Conservation (phyloP, 2,113 vertebrate genomes). For the Potamarius usumacintae region DNA sequence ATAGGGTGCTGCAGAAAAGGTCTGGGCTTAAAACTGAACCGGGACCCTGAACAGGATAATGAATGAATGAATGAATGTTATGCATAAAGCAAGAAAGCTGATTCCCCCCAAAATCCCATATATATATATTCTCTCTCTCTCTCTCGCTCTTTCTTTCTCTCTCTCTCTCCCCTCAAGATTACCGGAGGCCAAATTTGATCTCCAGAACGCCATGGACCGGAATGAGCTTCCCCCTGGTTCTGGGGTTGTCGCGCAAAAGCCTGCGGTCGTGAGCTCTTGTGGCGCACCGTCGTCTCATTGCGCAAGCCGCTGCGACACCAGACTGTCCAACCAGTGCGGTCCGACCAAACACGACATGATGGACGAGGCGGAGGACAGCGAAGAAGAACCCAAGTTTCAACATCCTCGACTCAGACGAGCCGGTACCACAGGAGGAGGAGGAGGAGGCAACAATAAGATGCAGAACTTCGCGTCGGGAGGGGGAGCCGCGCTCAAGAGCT, state of each 20-base stretch:
- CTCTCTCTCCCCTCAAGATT: conserved; percentile 61
- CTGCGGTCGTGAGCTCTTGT: conserved; percentile 58
- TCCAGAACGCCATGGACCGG: conserved; percentile 74
- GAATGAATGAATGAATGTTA: neutral
- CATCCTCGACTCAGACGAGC: conserved; percentile 71
- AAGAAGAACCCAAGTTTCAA: conserved; percentile 74
- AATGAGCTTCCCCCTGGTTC: conserved; percentile 67
- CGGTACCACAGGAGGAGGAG: conserved; percentile 60
- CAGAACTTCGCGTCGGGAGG: conserved; percentile 78
- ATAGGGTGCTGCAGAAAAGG: neutral
- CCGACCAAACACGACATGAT: conserved; percentile 62
- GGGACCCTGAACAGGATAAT: neutral
- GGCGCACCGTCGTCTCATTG: conserved; percentile 34
- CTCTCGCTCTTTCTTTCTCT: conserved; percentile 45
- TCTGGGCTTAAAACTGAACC: neutral
- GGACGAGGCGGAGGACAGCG: conserved; percentile 73
- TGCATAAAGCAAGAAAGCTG: neutral
- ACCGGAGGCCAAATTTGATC: conserved; percentile 69
- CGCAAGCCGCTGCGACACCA: conserved; percentile 57
- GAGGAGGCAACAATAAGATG: conserved; percentile 73
- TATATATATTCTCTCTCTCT: conserved; percentile 25
- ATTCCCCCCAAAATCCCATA: neutral
- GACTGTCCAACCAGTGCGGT: conserved; percentile 29
- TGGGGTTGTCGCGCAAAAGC: conserved; percentile 66
- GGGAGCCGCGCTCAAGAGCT: conserved; percentile 75